Base-by-base conservation (phyloP, 2,113 vertebrate genomes). In the Forbesichthys papilliferus region DNA sequence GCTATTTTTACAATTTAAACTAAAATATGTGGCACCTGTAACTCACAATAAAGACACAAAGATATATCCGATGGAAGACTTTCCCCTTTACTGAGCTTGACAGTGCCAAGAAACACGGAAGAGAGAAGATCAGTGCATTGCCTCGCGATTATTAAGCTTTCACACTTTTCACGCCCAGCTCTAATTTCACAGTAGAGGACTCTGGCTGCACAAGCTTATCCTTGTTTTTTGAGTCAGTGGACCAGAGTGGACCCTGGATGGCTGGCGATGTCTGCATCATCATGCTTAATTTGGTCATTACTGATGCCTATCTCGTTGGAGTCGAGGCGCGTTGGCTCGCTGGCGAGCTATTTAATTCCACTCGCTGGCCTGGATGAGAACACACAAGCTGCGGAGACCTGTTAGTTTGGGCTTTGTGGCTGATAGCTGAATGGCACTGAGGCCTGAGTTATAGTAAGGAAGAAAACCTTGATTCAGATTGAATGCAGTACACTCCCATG, bases 301-400 rank as follows among this genome's bases (percentile, higher is more conserved):
- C 74, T 80, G 82, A 85, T 71, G 60, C 82, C 75, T 78, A 71
- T 69, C 78, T 80, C 83, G 59, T 2, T 53, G 66, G 81, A 87
- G 74, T 69, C 53, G 53, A 67, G 61, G 66, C 60, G 16, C 33
- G 73, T 87, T 72, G 77, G 64, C 81, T 81, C 3, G 34, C 46
- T 18, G 64, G 60, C 75, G 66, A 77, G 85, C 78, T 88, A 6
- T 91, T 89, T 88, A 85, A 76, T 90, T 91, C 88, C 86, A 88
- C 81, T 87, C 83, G 84, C 83, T 89, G 74, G 80, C 85, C 88
- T 84, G 76, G 81, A 87, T 79, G 76, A 65, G 78, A 82, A 90
- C 86, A 76, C 66, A 75, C 61, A 76, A 60, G 76, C 64, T 79
- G 36, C 84, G 84, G 9, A 75, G 75, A 83, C 56, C 64, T 59